Percentiles rank a stretch among this genome's conserved stretches.
phyloP scores from a whole-genome alignment of 37 sponge, comb jelly and placozoan species.

The Cliona cf. orientalis region DNA sequence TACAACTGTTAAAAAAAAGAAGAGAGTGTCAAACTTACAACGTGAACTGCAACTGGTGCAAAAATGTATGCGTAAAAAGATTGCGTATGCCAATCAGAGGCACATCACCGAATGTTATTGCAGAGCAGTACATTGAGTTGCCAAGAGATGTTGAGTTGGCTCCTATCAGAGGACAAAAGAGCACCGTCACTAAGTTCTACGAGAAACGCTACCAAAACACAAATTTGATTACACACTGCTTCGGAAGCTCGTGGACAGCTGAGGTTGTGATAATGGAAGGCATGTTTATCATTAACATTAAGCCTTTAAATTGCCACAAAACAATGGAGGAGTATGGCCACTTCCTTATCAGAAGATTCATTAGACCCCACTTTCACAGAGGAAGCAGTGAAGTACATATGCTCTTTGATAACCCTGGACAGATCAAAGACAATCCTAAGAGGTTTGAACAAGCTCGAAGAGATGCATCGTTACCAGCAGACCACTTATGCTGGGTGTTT shows the following conservation, averaged over 20 bases:
- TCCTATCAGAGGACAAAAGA: constrained; percentile 9
- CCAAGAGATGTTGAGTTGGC: neutral
- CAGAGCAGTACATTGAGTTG: neutral
- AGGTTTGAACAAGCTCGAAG: neutral
- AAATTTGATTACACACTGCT: neutral
- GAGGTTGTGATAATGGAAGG: neutral
- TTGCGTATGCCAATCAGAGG: neutral
- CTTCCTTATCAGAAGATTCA: constrained; percentile 2
- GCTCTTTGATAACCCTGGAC: constrained; percentile 7
- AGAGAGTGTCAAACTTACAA: neutral
- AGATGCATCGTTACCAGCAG: neutral
- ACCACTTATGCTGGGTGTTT: neutral
- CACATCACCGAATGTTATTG: neutral
- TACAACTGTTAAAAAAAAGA: neutral
- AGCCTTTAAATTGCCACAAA: neutral
- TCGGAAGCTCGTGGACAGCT: neutral
- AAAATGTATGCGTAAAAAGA: neutral
- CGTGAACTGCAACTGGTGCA: neutral
- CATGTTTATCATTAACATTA: constrained; percentile 10
- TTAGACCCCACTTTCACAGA: neutral
- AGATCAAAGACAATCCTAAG: neutral
- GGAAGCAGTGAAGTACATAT: constrained; percentile 6
- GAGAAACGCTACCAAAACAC: neutral
- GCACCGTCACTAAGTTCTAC: neutral
- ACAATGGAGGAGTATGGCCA: constrained; percentile 9